Evolutionary conservation across 2,797 vertebrate species (phyloP), one percentile per base, ranked within the genome.

Genomic region (Phataginus tetradactyla): DNA sequence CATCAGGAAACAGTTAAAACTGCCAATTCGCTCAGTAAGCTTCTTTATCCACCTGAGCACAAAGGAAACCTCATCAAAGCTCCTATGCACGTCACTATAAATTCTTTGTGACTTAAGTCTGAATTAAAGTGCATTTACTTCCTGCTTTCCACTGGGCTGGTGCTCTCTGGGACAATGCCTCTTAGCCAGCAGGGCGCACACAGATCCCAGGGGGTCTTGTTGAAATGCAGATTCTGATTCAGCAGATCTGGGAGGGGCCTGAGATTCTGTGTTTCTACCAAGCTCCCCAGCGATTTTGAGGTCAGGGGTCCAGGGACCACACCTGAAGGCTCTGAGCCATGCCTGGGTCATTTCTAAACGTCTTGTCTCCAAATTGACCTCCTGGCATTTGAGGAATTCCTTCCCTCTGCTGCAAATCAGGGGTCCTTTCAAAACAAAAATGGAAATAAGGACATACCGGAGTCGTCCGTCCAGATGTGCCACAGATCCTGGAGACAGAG

Each of bases 391-490:
- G 21, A n/a, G 45, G 49, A 25, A 39, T 1, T 11, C 37, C 49
- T 59, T 39, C 13, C 23, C 42, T 18, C n/a, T 2, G 5, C 4
- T 7, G 1, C 5, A 63, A n/a, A 37, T 2, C 75, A 17, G 57
- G 23, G 71, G 1, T 15, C 8, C 7, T 9, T 1, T 42, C 20
- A 12, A 11, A 45, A 45, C 39, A 42, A 6, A 51, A 63, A 53
- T 55, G 72, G 86, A 45, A 51, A 34, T 0, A 0, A 27, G n/a
- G 29, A 69, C 98, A 4, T 98, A 99, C 99, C 99, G 98, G 90
- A 99, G 99, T 81, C 99, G 98, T 17, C 99, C 99, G 1, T 99
- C 99, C 99, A 99, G 99, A 92, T 99, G 99, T 0, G 99, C 99
- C 95, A 99, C 99, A 0, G 99, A 99, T 55, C 99, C 99, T 0